Evolutionary conservation across 2,888 invertebrate species (phyloP).

Genomic region (Pterostichus madidus): DNA sequence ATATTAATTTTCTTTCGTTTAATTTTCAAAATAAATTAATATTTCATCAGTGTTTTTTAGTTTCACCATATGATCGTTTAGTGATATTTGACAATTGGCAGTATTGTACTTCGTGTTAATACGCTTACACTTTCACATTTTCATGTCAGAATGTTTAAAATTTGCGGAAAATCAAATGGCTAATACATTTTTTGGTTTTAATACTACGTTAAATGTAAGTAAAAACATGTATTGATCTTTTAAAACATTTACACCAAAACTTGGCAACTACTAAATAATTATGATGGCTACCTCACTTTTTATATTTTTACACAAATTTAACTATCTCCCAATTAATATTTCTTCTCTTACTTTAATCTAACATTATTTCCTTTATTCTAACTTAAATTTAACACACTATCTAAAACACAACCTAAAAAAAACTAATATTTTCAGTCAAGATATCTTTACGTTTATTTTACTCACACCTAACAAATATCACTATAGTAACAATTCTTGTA

Average conservation of each 20-base stretch:
- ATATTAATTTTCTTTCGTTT: too few species aligned
- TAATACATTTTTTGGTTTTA: constrained; percentile 93
- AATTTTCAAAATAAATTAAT: too few species aligned
- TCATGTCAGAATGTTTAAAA: constrained; percentile 73
- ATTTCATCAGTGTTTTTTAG: background rate
- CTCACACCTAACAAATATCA: too few species aligned
- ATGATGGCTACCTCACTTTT: constrained; percentile 41
- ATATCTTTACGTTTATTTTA: too few species aligned
- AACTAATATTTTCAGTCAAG: too few species aligned
- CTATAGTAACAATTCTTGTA: background rate
- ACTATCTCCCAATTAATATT: background rate
- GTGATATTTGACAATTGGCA: constrained; percentile 10
- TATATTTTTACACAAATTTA: constrained; percentile 22
- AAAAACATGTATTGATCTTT: constrained; percentile 63
- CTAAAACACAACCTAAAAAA: too few species aligned
- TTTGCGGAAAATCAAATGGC: constrained; percentile 82
- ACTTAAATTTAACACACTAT: too few species aligned
- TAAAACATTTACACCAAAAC: background rate
- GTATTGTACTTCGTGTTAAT: constrained; percentile 3
- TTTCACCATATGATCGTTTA: too few species aligned
- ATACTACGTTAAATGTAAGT: constrained; percentile 89
- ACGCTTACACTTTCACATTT: constrained; percentile 49
- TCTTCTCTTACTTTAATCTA: too few species aligned
- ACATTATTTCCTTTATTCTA: too few species aligned
- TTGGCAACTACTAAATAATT: background rate